Base-by-base conservation (phyloP, 2,888 invertebrate species). In the Syritta pipiens region DNA sequence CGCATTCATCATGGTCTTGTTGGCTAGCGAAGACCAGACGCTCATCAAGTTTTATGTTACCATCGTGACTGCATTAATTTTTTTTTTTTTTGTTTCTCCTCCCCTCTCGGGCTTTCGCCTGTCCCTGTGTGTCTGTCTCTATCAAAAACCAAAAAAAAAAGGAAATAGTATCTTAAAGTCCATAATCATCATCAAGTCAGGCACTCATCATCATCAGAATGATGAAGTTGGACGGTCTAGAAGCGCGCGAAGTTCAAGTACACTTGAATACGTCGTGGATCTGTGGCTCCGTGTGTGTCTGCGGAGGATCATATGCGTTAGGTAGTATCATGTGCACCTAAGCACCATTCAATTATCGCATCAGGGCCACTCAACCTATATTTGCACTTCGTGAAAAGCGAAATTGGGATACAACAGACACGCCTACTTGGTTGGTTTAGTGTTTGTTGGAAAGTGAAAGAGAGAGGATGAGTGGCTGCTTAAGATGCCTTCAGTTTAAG, bases 1-100 rank as follows among this genome's bases (percentile, higher is more conserved):
- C 60, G 60, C 62, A 72, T 79, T 72, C 79, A 74, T 74, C 67
- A 57, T 62, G 62, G 60, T 42, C 60, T 55, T 17, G 51, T 75
- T 75, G 65, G 35, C 22, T 14, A 49, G 46, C 46, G 49, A 65
- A 51, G 65, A 77, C 79, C 74, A 72, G 79, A 74, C 72, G 67
- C 79, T 81, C 81, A 75, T 81, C 75, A 81, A 69, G n/a, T 81
- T 81, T 81, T 81, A 81, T 81, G 68, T 62, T 59, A 12, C 44
- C 69, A 69, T 81, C 81, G 75, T 75, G 81, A 81, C 81, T 74
- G 68, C 26, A 49, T 68, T 62, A 32, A 63, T 57, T 67, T 74
- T 57, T 71, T 22, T 48, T 14, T 57, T 57, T 14, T 6, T 48
- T 22, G n/a, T n/a, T n/a, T n/a, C n/a, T n/a, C n/a, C n/a, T n/a